Base-by-base conservation (phyloP, 2,888 invertebrate genomes). In the Nomada hirtipes region DNA sequence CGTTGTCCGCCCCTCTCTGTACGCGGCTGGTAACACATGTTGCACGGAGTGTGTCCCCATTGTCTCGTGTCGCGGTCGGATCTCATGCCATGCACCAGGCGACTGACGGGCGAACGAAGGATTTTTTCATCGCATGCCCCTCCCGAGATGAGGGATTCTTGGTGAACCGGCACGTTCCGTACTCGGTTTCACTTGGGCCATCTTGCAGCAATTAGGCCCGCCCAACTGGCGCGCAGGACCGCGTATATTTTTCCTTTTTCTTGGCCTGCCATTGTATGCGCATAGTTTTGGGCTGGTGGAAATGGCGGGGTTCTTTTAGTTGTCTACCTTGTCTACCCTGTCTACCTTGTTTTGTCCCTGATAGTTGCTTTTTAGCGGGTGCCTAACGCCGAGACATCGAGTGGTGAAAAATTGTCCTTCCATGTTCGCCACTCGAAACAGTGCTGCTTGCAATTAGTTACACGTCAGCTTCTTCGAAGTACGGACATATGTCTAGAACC, bases 11-110 rank as follows among this genome's bases (percentile, higher is more conserved):
- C 59, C 67, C 69, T 74, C 72, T 64, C 53, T 82, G 72, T 82
- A 59, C 74, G 42, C 64, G 72, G 65, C 75, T 61, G 76, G 86
- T 80, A 86, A 86, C 86, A 86, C 86, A 86, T 86, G 86, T 86
- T 86, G 86, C 86, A 63, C n/a, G 71, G 83, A 76, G 80, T 78
- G 71, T 57, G 53, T 15, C 55, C 60, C 86, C 42, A 86, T 86
- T 86, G 86, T 86, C 82, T 73, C 83, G 83, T 63, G 72, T 69
- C 69, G 69, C 65, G 76, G 59, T 57, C 65, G 73, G 4, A 47
- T 73, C n/a, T 65, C 70, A 36, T 20, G 26, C 44, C 50, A 60
- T n/a, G 59, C 68, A 83, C 77, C 78, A 83, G 75, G 71, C 82
- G 77, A 77, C 64, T 52, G 64, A 82, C 68, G 50, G 50, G 29